phyloP scores from a whole-genome alignment of 2,888 invertebrate genomes.

The Hirtodrosophila confusa region DNA sequence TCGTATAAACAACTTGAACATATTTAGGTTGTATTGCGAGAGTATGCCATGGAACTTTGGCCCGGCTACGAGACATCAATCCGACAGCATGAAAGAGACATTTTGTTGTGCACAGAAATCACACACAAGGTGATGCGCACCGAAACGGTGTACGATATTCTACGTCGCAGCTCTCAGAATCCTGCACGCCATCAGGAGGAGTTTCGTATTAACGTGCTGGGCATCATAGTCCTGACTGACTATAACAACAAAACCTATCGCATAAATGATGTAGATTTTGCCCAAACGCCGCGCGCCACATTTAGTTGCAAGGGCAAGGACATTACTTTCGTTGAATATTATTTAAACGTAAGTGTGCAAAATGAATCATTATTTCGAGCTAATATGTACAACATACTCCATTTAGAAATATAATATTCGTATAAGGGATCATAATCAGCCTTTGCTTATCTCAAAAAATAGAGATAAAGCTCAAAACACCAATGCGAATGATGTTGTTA shows the following conservation, averaged over 20 bases:
- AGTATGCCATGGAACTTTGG: constrained; percentile 90
- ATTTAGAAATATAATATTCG: constrained; percentile 88
- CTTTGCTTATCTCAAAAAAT: constrained; percentile 90
- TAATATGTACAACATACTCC: background rate
- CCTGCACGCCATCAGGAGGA: constrained; percentile 85
- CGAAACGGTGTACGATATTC: constrained; percentile 89
- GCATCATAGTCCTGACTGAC: constrained; percentile 87
- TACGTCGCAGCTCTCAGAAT: constrained; percentile 85
- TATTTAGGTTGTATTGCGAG: constrained; percentile 86
- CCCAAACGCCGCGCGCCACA: constrained; percentile 86
- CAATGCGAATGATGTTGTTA: constrained; percentile 87
- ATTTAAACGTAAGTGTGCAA: constrained; percentile 85
- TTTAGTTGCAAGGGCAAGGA: constrained; percentile 87
- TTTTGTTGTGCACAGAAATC: constrained; percentile 92
- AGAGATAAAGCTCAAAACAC: constrained; percentile 88
- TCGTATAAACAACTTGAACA: too few relatives aligned
- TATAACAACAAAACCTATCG: constrained; percentile 89
- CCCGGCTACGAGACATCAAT: constrained; percentile 94
- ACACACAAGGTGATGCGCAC: constrained; percentile 93
- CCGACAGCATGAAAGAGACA: constrained; percentile 90
- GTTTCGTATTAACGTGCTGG: constrained; percentile 86
- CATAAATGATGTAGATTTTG: constrained; percentile 90
- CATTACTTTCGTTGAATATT: constrained; percentile 88
- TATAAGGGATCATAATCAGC: constrained; percentile 89
- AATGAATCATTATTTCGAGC: too few relatives aligned